phyloP scores from a whole-genome alignment of 2,797 vertebrate species.

The Lemur catta region DNA sequence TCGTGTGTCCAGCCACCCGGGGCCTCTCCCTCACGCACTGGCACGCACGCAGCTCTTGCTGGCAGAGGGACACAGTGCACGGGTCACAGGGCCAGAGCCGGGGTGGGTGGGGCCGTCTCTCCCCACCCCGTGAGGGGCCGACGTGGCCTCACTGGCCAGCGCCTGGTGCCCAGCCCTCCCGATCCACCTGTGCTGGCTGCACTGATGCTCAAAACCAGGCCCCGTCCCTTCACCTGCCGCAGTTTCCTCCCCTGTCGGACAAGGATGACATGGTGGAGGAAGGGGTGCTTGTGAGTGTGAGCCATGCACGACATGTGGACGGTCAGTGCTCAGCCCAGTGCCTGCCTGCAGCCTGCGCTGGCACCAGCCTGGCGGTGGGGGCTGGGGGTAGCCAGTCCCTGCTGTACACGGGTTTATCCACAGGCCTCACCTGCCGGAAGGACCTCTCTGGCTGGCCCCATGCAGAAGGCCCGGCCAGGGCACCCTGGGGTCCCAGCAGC shows the following conservation, averaged over 20 bases:
- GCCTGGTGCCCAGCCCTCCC: not conserved
- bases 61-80: not conserved
- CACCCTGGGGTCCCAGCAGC: not conserved
- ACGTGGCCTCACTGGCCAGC: too few relatives aligned
- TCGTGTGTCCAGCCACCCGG: not conserved
- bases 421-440: not conserved
- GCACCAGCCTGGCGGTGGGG: not conserved
- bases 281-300: not conserved
- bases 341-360: not conserved
- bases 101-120: not conserved
- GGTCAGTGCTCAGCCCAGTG: not conserved
- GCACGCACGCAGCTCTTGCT: fast-evolving
- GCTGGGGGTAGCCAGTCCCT: not conserved
- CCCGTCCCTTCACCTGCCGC: not conserved
- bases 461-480: too few relatives aligned
- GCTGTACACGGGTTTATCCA: not conserved
- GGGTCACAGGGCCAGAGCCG: not conserved
- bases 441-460: not conserved
- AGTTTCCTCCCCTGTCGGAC: not conserved
- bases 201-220: not conserved
- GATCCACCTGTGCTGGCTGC: too few relatives aligned
- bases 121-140: not conserved
- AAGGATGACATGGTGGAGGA: not conserved
- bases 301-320: too few relatives aligned
- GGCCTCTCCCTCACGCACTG: not conserved